These are phyloP conservation scores for Grantiella picta DNA, from an alignment of 2,113 vertebrate genomes.

Conservation along the genomic window DNA sequence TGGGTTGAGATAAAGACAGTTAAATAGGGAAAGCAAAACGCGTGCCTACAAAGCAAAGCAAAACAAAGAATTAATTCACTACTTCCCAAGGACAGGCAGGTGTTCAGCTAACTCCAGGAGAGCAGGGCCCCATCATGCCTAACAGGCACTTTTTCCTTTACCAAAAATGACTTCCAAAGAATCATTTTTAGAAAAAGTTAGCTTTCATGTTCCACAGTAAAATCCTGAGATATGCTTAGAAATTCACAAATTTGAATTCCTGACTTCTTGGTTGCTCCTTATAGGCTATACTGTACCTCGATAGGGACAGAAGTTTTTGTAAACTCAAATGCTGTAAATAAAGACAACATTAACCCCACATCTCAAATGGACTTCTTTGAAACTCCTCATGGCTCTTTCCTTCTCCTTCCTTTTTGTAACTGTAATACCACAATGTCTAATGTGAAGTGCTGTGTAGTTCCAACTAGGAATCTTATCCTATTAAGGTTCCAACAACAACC, in stretches of 20 bases:
- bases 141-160: background rate
- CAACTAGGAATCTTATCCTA: background rate
- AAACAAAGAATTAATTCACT: background rate
- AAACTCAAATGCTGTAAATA: background rate
- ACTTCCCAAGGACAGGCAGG: background rate
- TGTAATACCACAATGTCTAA: background rate
- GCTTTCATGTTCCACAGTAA: background rate
- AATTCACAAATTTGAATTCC: background rate
- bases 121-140: accelerated
- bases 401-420: background rate
- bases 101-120: background rate
- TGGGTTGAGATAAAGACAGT: background rate
- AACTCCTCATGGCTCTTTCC: background rate
- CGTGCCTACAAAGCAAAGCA: background rate
- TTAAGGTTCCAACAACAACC: background rate
- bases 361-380: background rate
- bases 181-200: background rate
- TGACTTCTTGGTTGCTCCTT: background rate
- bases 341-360: background rate
- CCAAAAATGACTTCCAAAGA: background rate
- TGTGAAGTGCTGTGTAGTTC: background rate
- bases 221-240: background rate
- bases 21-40: background rate
- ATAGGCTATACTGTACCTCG: background rate
- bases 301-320: background rate